These are phyloP conservation scores for Momotus momota DNA, from an alignment of 2,797 vertebrate species.

Conservation along the genomic window DNA sequence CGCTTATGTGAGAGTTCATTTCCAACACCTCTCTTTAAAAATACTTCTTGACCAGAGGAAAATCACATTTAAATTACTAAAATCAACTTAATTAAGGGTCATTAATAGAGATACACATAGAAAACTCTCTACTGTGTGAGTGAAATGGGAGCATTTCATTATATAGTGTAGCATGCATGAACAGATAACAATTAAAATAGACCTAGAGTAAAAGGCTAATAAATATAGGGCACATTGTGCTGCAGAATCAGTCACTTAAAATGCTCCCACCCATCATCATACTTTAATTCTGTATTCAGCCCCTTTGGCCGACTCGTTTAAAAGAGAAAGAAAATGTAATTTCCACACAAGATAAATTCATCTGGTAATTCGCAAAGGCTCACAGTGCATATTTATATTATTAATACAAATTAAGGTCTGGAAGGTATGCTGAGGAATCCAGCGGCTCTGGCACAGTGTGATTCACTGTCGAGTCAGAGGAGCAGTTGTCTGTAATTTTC, in stretches of 20 bases:
- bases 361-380: constrained; percentile 26
- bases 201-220: constrained; percentile 82
- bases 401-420: constrained; percentile 11
- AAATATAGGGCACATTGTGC: constrained; percentile 73
- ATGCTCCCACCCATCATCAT: constrained; percentile 56
- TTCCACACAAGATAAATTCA: constrained; percentile 42
- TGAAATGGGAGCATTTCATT: constrained; percentile 83
- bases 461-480: neutral
- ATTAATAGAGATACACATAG: constrained; percentile 79
- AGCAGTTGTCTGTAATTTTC: constrained; percentile 46
- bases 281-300: constrained; percentile 50
- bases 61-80: constrained; percentile 79
- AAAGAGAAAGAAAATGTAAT: constrained; percentile 55
- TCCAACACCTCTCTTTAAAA: constrained; percentile 64
- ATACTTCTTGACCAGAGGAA: constrained; percentile 80
- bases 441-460: neutral
- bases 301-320: constrained; percentile 26
- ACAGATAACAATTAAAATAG: constrained; percentile 83
- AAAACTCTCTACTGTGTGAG: constrained; percentile 67
- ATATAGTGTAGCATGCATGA: constrained; percentile 74
- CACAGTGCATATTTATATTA: neutral
- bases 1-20: constrained; percentile 68
- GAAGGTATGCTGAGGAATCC: constrained; percentile 34
- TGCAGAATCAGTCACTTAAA: constrained; percentile 71
- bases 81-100: constrained; percentile 83